Evolutionary conservation across 2,888 invertebrate species (phyloP).

Genomic region (Orchesella flavescens): DNA sequence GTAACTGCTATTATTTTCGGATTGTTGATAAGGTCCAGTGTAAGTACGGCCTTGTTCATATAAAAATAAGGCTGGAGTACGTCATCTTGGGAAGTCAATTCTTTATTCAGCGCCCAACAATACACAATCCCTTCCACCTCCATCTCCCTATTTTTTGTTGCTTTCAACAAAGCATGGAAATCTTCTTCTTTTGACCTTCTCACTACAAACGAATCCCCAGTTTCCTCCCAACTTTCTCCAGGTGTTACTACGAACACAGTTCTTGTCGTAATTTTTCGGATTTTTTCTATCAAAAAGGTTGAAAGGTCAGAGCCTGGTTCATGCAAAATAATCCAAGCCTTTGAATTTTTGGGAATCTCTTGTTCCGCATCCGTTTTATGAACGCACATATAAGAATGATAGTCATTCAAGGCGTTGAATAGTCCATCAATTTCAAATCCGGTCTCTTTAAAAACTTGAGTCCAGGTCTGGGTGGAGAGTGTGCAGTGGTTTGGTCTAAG

Average conservation of each 20-base stretch:
- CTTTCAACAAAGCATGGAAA: neutral
- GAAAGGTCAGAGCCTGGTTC: neutral
- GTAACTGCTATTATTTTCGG: neutral
- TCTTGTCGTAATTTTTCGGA: neutral
- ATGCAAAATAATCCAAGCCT: conserved; percentile 12
- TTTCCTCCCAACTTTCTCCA: neutral
- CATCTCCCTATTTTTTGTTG: neutral
- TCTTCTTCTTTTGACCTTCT: neutral
- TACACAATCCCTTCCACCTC: conserved; percentile 28
- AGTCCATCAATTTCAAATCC: neutral
- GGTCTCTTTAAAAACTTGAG: neutral
- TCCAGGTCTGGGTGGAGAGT: neutral
- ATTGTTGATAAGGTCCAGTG: too few relatives aligned
- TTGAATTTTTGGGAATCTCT: neutral
- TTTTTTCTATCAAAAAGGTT: neutral
- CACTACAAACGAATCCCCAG: neutral
- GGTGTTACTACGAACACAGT: neutral
- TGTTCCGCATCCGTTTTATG: neutral
- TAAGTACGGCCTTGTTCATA: neutral
- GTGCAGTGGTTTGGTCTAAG: conserved; percentile 29
- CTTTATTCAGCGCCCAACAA: conserved; percentile 28
- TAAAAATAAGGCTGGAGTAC: conserved; percentile 14
- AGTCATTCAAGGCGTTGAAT: neutral
- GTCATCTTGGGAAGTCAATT: neutral
- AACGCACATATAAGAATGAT: neutral